These are phyloP conservation scores for Emberiza fucata DNA, from an alignment of 2,113 vertebrate species.

Conservation along the genomic window DNA sequence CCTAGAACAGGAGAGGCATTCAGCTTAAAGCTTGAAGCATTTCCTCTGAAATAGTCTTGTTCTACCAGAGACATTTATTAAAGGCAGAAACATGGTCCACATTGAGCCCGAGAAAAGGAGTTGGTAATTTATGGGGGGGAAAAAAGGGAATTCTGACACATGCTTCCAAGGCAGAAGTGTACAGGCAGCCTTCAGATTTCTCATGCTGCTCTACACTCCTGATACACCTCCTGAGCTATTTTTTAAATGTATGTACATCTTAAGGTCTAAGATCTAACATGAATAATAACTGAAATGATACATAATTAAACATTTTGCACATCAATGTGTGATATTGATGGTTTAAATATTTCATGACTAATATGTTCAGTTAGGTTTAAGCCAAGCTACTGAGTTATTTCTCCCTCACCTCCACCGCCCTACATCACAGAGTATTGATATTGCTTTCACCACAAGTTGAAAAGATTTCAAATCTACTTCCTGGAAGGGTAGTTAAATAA, in stretches of 20 bases:
- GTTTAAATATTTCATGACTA: conserved; percentile 72
- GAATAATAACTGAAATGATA: conserved; percentile 69
- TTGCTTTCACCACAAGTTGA: background rate
- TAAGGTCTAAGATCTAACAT: conserved; percentile 67
- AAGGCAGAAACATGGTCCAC: background rate
- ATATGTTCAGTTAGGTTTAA: conserved; percentile 66
- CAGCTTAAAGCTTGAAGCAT: background rate
- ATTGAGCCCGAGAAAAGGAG: background rate
- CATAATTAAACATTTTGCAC: conserved; percentile 71
- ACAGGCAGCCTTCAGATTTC: conserved; percentile 23
- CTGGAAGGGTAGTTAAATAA: conserved; percentile 43
- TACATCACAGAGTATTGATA: conserved; percentile 25
- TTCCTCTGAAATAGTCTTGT: background rate
- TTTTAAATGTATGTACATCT: conserved; percentile 61
- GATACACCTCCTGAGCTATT: conserved; percentile 52
- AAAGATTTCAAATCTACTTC: conserved; percentile 36
- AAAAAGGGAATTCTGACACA: background rate
- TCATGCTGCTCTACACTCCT: conserved; percentile 40
- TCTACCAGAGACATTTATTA: background rate
- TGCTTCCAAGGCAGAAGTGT: background rate
- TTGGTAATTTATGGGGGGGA: background rate
- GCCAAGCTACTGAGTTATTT: conserved; percentile 52
- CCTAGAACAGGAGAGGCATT: background rate
- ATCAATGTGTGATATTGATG: conserved; percentile 62
- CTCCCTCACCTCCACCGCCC: conserved; percentile 23